Conservation (phyloP, 2,113 vertebrate genomes). For the Piliocolobus tephrosceles region DNA sequence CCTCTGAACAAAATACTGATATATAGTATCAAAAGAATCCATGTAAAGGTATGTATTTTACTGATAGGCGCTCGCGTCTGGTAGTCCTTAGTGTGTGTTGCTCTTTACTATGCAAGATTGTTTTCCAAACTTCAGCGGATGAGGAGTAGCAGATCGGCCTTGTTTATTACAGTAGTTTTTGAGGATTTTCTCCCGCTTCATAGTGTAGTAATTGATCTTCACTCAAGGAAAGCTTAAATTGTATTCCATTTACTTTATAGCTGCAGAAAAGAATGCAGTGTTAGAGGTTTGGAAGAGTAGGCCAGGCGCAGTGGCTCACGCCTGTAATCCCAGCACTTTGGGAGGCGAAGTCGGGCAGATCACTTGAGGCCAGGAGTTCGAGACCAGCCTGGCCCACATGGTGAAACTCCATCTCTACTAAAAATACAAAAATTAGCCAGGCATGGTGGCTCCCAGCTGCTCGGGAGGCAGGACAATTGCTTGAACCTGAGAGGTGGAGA, state of each 20-base stretch:
- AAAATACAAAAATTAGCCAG: too few relatives aligned
- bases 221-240: not conserved
- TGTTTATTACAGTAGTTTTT: not conserved
- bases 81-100: not conserved
- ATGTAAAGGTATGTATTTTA: not conserved
- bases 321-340: too few relatives aligned
- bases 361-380: too few relatives aligned
- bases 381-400: too few relatives aligned
- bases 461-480: too few relatives aligned
- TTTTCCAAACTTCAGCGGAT: not conserved
- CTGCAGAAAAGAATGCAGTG: not conserved
- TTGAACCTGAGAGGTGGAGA: too few relatives aligned
- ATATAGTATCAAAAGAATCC: not conserved
- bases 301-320: not conserved
- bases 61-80: not conserved
- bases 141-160: not conserved
- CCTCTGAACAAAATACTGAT: not conserved
- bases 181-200: not conserved
- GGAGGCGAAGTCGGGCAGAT: too few relatives aligned
- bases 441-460: too few relatives aligned
- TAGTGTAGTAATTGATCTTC: not conserved
- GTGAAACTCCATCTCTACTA: too few relatives aligned
- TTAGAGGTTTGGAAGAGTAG: not conserved
- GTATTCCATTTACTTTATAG: not conserved
- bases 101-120: not conserved